These are phyloP conservation scores for Etia nguti DNA, from an alignment of 2,113 vertebrate genomes.

Conservation along the genomic window DNA sequence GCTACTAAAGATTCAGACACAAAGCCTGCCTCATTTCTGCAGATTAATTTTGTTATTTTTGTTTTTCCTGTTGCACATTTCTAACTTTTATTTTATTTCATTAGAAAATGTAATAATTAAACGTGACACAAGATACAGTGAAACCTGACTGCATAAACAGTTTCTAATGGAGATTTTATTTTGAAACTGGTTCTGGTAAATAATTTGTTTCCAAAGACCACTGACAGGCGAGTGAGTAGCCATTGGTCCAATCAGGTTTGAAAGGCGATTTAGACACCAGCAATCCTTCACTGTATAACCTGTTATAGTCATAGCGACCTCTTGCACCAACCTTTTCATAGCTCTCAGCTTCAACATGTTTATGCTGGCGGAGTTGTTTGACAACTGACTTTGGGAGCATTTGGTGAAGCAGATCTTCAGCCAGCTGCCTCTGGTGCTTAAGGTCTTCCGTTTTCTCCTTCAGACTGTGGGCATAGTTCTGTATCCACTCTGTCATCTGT, in stretches of 20 bases:
- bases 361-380: slow-evolving; percentile 78
- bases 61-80: neutral
- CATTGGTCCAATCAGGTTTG: neutral
- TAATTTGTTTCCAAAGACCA: neutral
- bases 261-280: neutral
- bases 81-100: neutral
- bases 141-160: neutral
- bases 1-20: neutral
- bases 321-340: slow-evolving; percentile 77
- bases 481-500: slow-evolving; percentile 85
- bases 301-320: neutral
- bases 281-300: neutral
- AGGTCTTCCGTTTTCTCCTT: slow-evolving; percentile 78
- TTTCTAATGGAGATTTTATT: neutral
- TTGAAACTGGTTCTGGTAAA: neutral
- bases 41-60: neutral
- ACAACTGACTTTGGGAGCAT: slow-evolving; percentile 89
- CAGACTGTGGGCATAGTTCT: slow-evolving; percentile 75
- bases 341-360: slow-evolving; percentile 85
- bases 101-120: neutral
- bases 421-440: slow-evolving; percentile 74
- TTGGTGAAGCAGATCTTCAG: slow-evolving; percentile 86
- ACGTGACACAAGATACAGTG: neutral
- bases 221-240: neutral
- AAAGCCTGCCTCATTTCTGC: neutral